Percentiles rank a stretch among this genome's conserved stretches.
Evolutionary conservation across 2,797 vertebrate genomes (phyloP).

Genomic region (Enteromius thamalakanensis): DNA sequence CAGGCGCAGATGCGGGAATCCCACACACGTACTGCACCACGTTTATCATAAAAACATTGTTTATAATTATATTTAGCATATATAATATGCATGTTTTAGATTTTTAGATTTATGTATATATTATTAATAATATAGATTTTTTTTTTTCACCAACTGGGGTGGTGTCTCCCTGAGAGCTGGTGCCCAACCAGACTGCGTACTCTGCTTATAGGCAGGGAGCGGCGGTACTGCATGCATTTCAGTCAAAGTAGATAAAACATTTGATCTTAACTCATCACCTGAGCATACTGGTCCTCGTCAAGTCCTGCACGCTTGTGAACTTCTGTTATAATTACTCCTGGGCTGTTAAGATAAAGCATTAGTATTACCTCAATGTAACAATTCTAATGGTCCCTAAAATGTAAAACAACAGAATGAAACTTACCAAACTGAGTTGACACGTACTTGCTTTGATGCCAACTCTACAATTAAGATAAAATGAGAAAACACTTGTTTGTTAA

Average conservation of each 20-base stretch:
- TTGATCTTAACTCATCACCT: conserved; percentile 66
- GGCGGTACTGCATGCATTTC: background rate
- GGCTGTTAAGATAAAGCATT: conserved; percentile 66
- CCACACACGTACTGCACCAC: too few species aligned
- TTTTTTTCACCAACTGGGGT: too few species aligned
- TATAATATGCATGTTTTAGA: too few species aligned
- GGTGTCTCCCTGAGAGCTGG: too few species aligned
- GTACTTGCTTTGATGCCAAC: conserved; percentile 80
- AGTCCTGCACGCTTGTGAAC: conserved; percentile 84
- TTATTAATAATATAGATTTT: too few species aligned
- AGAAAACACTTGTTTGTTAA: conserved; percentile 8
- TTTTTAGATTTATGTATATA: too few species aligned
- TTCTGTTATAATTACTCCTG: conserved; percentile 84
- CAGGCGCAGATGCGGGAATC: too few species aligned
- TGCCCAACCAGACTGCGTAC: too few species aligned
- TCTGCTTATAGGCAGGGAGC: too few species aligned
- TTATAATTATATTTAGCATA: too few species aligned
- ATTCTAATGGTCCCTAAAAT: background rate
- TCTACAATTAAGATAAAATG: conserved; percentile 68
- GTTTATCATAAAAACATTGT: too few species aligned
- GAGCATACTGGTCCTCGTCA: conserved; percentile 78
- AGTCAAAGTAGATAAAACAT: background rate
- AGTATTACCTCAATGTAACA: background rate
- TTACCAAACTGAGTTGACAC: conserved; percentile 85
- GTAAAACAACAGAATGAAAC: conserved; percentile 50